phyloP scores from a whole-genome alignment of 1,140 invertebrate genomes.

The Euwallacea fornicatus region DNA sequence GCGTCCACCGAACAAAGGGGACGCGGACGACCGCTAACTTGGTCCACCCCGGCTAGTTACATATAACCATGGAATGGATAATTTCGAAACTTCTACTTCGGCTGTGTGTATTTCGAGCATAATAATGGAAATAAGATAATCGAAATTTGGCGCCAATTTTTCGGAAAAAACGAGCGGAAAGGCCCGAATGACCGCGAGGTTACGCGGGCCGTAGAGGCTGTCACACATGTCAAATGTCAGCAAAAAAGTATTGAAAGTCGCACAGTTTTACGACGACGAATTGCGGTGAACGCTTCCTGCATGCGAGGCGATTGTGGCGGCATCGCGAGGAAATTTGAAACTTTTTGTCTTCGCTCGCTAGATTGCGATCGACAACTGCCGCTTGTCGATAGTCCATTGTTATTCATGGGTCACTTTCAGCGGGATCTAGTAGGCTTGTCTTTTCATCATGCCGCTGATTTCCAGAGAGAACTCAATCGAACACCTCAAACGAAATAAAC shows the following conservation, averaged over 20 bases:
- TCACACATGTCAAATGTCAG: neutral
- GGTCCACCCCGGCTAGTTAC: slow-evolving; percentile 52
- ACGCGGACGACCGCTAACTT: slow-evolving; percentile 36
- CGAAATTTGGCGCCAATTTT: slow-evolving; percentile 51
- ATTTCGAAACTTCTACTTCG: slow-evolving; percentile 56
- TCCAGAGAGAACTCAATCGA: no score
- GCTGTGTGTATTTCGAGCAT: slow-evolving; percentile 53
- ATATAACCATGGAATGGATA: slow-evolving; percentile 57
- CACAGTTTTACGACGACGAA: no score
- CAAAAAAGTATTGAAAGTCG: neutral
- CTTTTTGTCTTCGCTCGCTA: neutral
- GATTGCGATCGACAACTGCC: no score
- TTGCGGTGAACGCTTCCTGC: neutral
- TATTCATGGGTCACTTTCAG: no score
- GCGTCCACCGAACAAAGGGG: slow-evolving; percentile 49
- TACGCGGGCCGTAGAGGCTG: no score
- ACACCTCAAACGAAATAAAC: no score
- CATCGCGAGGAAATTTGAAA: slow-evolving; percentile 10
- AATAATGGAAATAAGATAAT: slow-evolving; percentile 57
- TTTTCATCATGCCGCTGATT: no score
- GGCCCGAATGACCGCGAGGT: no score
- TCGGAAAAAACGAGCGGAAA: no score
- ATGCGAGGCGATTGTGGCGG: slow-evolving; percentile 6
- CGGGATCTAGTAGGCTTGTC: no score
- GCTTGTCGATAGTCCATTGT: no score